Conservation (phyloP, 2,888 invertebrate species). For the Neuroscelio doddi region DNA sequence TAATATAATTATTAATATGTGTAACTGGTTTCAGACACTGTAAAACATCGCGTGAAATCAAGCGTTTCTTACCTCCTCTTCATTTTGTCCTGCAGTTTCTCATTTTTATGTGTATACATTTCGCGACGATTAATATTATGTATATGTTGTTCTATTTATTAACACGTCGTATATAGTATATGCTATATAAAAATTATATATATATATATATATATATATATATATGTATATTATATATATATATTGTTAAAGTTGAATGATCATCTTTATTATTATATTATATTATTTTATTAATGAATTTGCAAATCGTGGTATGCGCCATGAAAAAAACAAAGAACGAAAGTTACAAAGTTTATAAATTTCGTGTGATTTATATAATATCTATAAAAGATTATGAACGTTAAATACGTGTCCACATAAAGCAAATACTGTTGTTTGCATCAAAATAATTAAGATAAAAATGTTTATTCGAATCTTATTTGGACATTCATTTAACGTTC, state of each 20-base stretch:
- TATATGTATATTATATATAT: conserved; percentile 48
- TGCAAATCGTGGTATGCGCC: conserved; percentile 36
- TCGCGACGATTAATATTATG: conserved; percentile 67
- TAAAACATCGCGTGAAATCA: conserved; percentile 38
- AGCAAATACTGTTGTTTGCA: no score
- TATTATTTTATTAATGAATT: conserved; percentile 53
- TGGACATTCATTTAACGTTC: not conserved
- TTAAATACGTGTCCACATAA: no score
- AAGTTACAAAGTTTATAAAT: no score
- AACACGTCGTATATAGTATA: conserved; percentile 58
- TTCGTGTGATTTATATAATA: no score
- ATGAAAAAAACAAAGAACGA: not conserved
- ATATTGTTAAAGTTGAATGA: conserved; percentile 67
- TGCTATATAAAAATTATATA: conserved; percentile 25
- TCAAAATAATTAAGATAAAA: no score
- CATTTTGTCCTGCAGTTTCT: conserved; percentile 40
- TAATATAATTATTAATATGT: conserved; percentile 40
- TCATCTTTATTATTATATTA: conserved; percentile 59
- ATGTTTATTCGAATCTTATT: no score
- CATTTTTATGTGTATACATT: conserved; percentile 58
- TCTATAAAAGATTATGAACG: no score
- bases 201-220: conserved; percentile 28
- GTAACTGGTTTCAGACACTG: conserved; percentile 51
- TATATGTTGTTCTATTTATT: conserved; percentile 71
- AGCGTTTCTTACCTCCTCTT: conserved; percentile 45